Conservation (phyloP, 1,140 invertebrate species). For the Plutomurus gul region DNA sequence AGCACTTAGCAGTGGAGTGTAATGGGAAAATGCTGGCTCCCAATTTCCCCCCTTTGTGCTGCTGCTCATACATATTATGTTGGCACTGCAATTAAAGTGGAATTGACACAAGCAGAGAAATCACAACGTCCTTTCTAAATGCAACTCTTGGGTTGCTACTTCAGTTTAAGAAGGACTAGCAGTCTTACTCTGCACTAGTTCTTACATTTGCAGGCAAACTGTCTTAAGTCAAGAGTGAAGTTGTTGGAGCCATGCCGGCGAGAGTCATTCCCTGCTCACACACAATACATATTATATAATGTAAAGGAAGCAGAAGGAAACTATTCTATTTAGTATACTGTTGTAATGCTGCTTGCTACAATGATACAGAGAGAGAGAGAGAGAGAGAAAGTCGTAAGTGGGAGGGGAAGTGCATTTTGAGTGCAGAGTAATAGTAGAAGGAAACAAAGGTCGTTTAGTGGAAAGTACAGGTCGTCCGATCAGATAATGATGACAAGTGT, state of each 20-base stretch:
- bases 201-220: no score
- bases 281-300: no score
- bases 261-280: no score
- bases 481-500: background rate
- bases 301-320: no score
- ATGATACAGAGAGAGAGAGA: no score
- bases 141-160: background rate
- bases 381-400: no score
- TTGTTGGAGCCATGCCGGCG: no score
- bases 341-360: no score
- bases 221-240: background rate
- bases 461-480: background rate
- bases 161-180: background rate
- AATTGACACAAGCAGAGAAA: background rate
- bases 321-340: no score
- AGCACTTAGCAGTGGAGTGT: no score
- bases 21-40: background rate
- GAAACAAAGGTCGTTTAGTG: background rate
- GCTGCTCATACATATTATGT: background rate
- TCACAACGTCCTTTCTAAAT: background rate
- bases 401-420: no score
- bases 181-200: background rate
- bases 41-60: background rate
- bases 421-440: background rate
- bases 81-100: background rate